Percentiles rank a stretch among this genome's conserved stretches.
These are phyloP conservation scores for Tethea ocularis DNA, from an alignment of 2,888 invertebrate species.

Conservation along the genomic window DNA sequence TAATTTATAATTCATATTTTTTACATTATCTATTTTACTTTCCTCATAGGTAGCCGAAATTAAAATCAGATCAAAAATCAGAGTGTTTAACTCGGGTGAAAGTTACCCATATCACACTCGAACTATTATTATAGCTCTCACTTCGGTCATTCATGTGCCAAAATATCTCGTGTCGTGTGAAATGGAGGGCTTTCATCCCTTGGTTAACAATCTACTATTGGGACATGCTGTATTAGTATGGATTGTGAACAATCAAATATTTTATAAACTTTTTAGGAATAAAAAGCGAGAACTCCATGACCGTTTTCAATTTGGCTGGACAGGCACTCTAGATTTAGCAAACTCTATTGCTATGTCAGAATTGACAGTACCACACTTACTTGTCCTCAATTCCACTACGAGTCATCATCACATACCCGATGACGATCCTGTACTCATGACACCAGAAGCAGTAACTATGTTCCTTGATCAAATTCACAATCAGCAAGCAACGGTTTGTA, in stretches of 20 bases:
- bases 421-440: conserved; percentile 91
- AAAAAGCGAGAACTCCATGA: conserved; percentile 90
- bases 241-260: no score
- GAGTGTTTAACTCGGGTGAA: no score
- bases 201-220: no score
- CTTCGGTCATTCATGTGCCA: no score
- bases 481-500: conserved; percentile 89
- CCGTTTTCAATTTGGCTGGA: conserved; percentile 97
- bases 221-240: no score
- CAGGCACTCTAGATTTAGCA: conserved; percentile 94
- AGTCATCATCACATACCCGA: conserved; percentile 96
- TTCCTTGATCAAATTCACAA: conserved; percentile 91
- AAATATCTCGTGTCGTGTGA: no score
- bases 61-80: no score
- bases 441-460: conserved; percentile 88
- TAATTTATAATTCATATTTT: neutral
- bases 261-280: conserved; percentile 46
- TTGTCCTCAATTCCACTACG: conserved; percentile 96
- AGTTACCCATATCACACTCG: no score
- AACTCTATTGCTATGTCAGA: conserved; percentile 97
- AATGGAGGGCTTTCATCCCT: no score
- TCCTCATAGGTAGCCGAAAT: no score
- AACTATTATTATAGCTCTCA: no score
- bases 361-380: conserved; percentile 91
- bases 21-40: no score